Conservation (phyloP, 2,797 vertebrate genomes). For the Morelia viridis region DNA sequence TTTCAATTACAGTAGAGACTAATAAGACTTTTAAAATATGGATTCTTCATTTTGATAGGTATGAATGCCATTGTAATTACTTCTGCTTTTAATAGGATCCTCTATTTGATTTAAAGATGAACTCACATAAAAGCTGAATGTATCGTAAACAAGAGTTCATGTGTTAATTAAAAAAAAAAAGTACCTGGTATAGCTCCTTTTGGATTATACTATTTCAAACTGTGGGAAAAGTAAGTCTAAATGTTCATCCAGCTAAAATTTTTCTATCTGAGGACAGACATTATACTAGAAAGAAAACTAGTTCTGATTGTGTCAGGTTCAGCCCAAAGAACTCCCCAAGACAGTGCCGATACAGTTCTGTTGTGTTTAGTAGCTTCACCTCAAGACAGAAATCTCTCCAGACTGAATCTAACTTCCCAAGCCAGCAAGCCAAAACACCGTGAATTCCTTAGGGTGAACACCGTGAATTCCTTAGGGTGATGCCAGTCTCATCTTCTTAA, state of each 20-base stretch:
- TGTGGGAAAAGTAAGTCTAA: not conserved
- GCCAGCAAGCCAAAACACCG: too few species aligned
- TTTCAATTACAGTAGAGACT: not conserved
- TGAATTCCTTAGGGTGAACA: too few species aligned
- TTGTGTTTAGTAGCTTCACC: too few species aligned
- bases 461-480: too few species aligned
- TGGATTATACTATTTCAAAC: not conserved
- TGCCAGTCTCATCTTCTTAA: too few species aligned
- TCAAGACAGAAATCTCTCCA: too few species aligned
- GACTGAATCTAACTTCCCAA: too few species aligned
- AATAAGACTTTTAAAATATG: not conserved
- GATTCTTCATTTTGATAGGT: conserved; percentile 15
- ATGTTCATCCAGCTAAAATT: not conserved
- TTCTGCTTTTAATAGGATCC: conserved; percentile 1
- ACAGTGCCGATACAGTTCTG: too few species aligned
- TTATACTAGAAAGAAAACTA: not conserved
- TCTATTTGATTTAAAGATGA: not conserved
- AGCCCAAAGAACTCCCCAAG: too few species aligned
- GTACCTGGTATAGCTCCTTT: not conserved
- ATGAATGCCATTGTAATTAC: conserved; percentile 20
- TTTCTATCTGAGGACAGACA: not conserved
- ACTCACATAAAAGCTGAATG: not conserved
- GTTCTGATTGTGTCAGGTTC: not conserved
- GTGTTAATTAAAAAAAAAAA: not conserved
- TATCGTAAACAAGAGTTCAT: not conserved